Conservation (phyloP, 2,888 invertebrate species). For the Phyllotreta cruciferae region DNA sequence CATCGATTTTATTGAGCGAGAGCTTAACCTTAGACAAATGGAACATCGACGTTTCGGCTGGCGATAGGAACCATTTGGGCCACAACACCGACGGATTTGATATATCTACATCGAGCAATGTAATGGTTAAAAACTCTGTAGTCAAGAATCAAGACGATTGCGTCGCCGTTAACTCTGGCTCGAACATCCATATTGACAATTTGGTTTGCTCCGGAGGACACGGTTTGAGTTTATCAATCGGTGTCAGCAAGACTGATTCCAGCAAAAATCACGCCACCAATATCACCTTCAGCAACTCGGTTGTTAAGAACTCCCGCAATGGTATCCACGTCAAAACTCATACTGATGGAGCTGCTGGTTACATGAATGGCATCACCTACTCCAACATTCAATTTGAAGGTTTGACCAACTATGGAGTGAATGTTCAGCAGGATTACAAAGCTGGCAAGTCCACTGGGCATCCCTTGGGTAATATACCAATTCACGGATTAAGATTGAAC, state of each 20-base stretch:
- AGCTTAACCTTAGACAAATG: conserved; percentile 29
- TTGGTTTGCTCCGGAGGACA: conserved; percentile 42
- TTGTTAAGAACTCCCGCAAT: conserved; percentile 39
- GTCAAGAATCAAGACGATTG: conserved; percentile 45
- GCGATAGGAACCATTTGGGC: conserved; percentile 30
- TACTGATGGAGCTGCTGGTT: conserved; percentile 37
- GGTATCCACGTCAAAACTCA: conserved; percentile 44
- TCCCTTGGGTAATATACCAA: conserved; percentile 39
- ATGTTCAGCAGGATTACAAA: conserved; percentile 41
- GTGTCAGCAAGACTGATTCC: conserved; percentile 33
- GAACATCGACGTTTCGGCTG: conserved; percentile 36
- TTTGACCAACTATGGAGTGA: conserved; percentile 41
- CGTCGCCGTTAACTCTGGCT: conserved; percentile 41
- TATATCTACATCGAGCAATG: conserved; percentile 27
- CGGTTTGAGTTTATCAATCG: conserved; percentile 45
- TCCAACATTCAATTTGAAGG: conserved; percentile 37
- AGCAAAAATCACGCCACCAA: conserved; percentile 37
- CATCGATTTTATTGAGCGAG: conserved; percentile 28
- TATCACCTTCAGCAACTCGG: conserved; percentile 36
- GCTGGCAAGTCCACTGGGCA: conserved; percentile 35
- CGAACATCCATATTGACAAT: conserved; percentile 32
- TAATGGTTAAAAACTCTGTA: conserved; percentile 38
- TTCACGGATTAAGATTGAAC: conserved; percentile 18
- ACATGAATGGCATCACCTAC: conserved; percentile 38
- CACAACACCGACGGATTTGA: conserved; percentile 42